Evolutionary conservation across 2,113 vertebrate genomes (phyloP), one percentile per base, ranked within the genome.

Genomic region (Centrocercus urophasianus): DNA sequence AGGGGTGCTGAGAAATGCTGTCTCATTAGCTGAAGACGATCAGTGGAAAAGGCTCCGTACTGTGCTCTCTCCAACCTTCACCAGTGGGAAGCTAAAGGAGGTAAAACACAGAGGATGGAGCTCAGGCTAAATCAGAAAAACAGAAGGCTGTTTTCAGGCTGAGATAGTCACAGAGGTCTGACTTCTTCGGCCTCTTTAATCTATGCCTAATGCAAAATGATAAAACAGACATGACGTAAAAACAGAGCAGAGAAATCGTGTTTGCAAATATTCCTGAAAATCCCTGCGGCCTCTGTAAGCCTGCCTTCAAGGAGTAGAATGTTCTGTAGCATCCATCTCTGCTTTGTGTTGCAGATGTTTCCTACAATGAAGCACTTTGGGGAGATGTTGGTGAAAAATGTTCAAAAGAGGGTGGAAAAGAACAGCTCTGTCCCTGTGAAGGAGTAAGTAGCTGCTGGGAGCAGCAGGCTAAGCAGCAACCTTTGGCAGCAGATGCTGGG

Each of bases 61-160:
- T 4, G 61, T 98, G 36, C 97, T 98, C 15, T 98, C 98, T 3
- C 98, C 98, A 43, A 97, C 98, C 13, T 99, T 99, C 96, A 98
- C 98, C 88, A 98, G 98, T 4, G 98, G 98, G 47, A 98, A 98
- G 60, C 97, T 99, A 12, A 99, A 98, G 93, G 98, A 99, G 97
- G 98, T 98, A 89, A 96, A 57, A 10, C 14, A 28, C 50, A 52
- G 25, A 30, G 50, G 54, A 61, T 22, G 42, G 30, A 54, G 13
- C 3, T 38, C 47, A 72, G 25, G 9, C 42, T 74, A 11, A 47
- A 69, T 10, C 45, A 57, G 59, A 18, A 50, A 57, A 63, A 3
- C 70, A 54, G 70, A 0, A 50, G 63, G 28, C 21, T 1, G 40
- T 17, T 65, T 72, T 8, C 63, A 71, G 83, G 40, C 32, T 63